These are phyloP conservation scores for Priocnemis perturbator DNA, from an alignment of 2,888 invertebrate species.

Conservation along the genomic window DNA sequence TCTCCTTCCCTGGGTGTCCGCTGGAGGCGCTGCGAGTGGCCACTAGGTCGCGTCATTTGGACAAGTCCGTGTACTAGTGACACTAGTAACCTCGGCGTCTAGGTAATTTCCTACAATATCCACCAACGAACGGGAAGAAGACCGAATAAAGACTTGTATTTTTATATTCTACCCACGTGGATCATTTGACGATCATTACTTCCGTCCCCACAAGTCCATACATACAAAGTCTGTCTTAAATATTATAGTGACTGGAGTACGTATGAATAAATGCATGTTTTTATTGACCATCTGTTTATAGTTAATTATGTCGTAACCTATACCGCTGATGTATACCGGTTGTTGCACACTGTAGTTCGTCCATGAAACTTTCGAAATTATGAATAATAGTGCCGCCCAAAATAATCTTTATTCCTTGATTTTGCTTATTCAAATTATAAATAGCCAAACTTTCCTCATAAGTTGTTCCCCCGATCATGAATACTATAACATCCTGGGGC, in stretches of 20 bases:
- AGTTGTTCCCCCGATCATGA: conserved; percentile 96
- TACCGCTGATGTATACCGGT: conserved; percentile 82
- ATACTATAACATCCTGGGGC: conserved; percentile 95
- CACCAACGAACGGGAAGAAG: too few relatives aligned
- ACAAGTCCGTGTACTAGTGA: too few relatives aligned
- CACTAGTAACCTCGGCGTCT: too few relatives aligned
- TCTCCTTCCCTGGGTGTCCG: too few relatives aligned
- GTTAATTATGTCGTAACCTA: conserved; percentile 73
- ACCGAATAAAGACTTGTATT: too few relatives aligned
- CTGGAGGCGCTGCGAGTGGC: too few relatives aligned
- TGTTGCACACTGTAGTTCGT: conserved; percentile 84
- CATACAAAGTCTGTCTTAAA: too few relatives aligned
- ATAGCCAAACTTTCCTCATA: conserved; percentile 96
- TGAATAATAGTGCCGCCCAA: conserved; percentile 95
- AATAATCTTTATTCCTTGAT: conserved; percentile 85
- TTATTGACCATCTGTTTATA: neutral
- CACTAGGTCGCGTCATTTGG: too few relatives aligned
- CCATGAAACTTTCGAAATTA: conserved; percentile 88
- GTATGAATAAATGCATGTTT: neutral
- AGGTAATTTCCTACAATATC: too few relatives aligned
- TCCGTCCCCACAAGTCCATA: too few relatives aligned
- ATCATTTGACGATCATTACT: too few relatives aligned
- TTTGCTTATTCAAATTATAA: conserved; percentile 86
- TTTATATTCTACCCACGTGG: too few relatives aligned
- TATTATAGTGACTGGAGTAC: neutral